Base-by-base conservation (phyloP, 1,140 invertebrate genomes). In the Drosophila virilis region DNA sequence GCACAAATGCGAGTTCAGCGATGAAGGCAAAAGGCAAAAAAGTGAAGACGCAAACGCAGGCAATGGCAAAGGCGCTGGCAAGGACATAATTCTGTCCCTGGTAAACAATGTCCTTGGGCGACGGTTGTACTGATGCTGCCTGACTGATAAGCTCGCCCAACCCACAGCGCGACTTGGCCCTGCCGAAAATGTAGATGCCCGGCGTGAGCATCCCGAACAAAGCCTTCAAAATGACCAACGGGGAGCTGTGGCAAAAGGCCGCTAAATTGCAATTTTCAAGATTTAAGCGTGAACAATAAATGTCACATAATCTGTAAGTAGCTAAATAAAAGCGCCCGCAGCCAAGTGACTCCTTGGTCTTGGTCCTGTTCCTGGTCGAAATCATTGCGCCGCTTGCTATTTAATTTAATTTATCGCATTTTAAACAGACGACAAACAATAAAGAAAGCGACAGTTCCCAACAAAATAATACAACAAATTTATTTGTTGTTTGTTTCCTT, bases 331-430 rank as follows among this genome's bases (percentile, higher is more conserved):
- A 78, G 75, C 68, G 52, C 72, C 65, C 65, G 43, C 65, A 74
- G 71, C 33, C 51, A 22, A 59, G 32, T 59, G 57, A 59, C 57
- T 59, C 28, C 40, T 2, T 7, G 10, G 22, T 65, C 48, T n/a
- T 28, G 6, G 13, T 15, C 28, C 28, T 12, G 13, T 33, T 8
- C 15, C 10, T 32, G 28, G 17, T 28, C 50, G 9, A 42, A 8
- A 17, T 48, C 33, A 35, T 38, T 32, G 32, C 22, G 12, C 35
- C 17, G 35, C 12, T 37, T 13, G 77, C 83, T 77, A 82, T 89
- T 88, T 88, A 88, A 88, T 88, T 83, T 88, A 89, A 88, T 88
- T 88, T 88, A 88, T 88, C 84, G 83, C 83, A 88, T 88, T 88
- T 88, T 88, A 88, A 88, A 82, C 83, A 88, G 81, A 69, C 69